Conservation (phyloP, 2,888 invertebrate species). For the Polietes domitor region DNA sequence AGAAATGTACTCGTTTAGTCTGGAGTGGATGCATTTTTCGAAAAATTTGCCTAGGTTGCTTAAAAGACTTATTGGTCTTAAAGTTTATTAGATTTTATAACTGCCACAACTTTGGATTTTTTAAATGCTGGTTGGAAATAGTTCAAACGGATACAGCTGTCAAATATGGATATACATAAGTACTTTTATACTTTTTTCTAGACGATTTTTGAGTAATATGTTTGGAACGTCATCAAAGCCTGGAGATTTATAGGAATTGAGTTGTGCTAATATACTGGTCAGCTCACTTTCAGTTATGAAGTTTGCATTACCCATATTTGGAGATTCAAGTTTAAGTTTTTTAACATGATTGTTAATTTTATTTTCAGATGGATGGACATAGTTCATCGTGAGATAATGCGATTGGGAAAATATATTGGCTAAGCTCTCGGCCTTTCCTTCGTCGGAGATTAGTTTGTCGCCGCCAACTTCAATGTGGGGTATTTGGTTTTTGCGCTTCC, state of each 20-base stretch:
- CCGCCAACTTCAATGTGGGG: neutral
- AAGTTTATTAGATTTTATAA: slow-evolving; percentile 40
- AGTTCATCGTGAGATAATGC: slow-evolving; percentile 16
- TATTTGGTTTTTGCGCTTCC: slow-evolving; percentile 3
- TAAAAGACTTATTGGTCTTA: slow-evolving; percentile 38
- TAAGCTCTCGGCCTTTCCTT: slow-evolving; percentile 26
- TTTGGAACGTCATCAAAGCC: slow-evolving; percentile 34
- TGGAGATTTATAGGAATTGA: slow-evolving; percentile 13
- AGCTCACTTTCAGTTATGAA: neutral
- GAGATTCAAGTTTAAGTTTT: neutral
- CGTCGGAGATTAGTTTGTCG: slow-evolving; percentile 19
- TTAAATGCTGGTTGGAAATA: neutral
- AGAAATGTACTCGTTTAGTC: slow-evolving; percentile 12
- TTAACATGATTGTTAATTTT: neutral
- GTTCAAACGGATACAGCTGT: neutral
- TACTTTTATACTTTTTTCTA: slow-evolving; percentile 12
- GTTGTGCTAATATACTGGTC: too few species aligned
- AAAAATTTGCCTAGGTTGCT: slow-evolving; percentile 34
- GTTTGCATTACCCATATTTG: neutral
- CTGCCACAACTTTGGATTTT: slow-evolving; percentile 32
- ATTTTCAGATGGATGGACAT: neutral
- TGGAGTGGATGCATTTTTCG: slow-evolving; percentile 33
- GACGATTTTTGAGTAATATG: slow-evolving; percentile 17
- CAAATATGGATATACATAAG: slow-evolving; percentile 25
- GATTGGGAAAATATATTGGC: slow-evolving; percentile 20